Conservation (phyloP, 2,888 invertebrate genomes). For the Andrena trimmerana region DNA sequence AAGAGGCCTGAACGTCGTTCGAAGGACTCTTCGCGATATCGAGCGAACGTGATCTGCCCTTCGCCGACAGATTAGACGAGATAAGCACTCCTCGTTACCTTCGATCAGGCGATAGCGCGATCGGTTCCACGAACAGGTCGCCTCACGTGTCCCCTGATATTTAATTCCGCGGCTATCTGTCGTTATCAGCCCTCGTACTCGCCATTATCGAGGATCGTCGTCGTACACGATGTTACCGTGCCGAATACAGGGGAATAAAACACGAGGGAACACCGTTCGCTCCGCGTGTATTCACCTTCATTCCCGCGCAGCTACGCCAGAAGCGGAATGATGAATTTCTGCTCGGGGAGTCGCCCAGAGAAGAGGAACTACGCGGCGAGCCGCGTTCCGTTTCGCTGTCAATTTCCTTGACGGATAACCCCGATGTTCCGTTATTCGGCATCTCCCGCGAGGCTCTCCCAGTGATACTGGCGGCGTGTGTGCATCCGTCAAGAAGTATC, state of each 20-base stretch:
- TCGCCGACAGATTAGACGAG: conserved; percentile 20
- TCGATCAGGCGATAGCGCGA: conserved; percentile 51
- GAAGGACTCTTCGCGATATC: not conserved
- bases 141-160: conserved; percentile 45
- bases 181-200: conserved; percentile 63
- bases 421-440: conserved; percentile 49
- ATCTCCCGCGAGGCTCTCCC: conserved; percentile 17
- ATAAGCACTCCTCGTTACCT: conserved; percentile 46
- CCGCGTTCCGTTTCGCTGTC: conserved; percentile 58
- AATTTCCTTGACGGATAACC: conserved; percentile 64
- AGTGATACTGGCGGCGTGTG: conserved; percentile 25
- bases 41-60: conserved; percentile 4
- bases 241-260: not conserved
- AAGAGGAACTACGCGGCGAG: conserved; percentile 37
- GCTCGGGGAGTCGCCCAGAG: conserved; percentile 25
- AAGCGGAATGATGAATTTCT: conserved; percentile 47
- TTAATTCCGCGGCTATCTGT: conserved; percentile 47
- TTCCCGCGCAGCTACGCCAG: conserved; percentile 3
- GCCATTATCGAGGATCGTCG: conserved; percentile 11
- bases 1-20: not conserved
- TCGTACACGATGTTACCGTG: conserved; percentile 6
- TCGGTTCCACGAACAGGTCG: conserved; percentile 26
- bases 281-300: conserved; percentile 19
- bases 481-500: conserved; percentile 34
- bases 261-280: not conserved